Base-by-base conservation (phyloP, 92 coral and sea anemone species). In the Micromussa lordhowensis region DNA sequence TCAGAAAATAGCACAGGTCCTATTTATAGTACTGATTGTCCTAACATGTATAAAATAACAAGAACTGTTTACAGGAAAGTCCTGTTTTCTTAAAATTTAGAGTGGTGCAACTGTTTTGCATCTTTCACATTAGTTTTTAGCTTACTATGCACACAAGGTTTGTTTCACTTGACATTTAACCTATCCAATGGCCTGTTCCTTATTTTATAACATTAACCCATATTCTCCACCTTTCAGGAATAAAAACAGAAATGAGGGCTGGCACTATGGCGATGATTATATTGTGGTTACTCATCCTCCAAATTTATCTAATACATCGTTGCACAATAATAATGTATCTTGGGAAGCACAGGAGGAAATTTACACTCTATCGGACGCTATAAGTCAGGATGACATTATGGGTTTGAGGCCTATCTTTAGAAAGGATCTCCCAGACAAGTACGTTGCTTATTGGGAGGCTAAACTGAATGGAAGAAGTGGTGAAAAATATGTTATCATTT, bases 371-470 rank as follows among this genome's bases (percentile, higher is more conserved):
- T 87, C 95, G 9, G 98, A 95, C 71, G 79, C 95, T 0, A 85
- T 95, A 53, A 92, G 92, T 49, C 75, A 85, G 17, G 88, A 94
- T 21, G 94, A 93, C 55, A 93, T 95, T 36, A 69, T 95, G 40
- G 96, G 96, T 16, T 82, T 95, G 30, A 89, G 94, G 71, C 98
- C 98, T 15, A 85, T 95, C 21, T 95, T 88, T 72, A 87, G 98
- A 53, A 95, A 95, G 70, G 98, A 95, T 81, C 91, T 95, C 72
- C 98, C 98, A 11, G 16, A 75, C 53, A 81, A 84, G 61, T 95
- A 93, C 31, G 88, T 95, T 68, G 98, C 98, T 0, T 95, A 95
- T 84, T 95, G 98, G 98, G 98, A 95, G 61, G 90, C 94, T 5
- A 95, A 93, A 76, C 31, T 95, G 44, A 80, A 88, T 79, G 92